Evolutionary conservation across 2,113 vertebrate genomes (phyloP).

Genomic region (Siniperca chuatsi): DNA sequence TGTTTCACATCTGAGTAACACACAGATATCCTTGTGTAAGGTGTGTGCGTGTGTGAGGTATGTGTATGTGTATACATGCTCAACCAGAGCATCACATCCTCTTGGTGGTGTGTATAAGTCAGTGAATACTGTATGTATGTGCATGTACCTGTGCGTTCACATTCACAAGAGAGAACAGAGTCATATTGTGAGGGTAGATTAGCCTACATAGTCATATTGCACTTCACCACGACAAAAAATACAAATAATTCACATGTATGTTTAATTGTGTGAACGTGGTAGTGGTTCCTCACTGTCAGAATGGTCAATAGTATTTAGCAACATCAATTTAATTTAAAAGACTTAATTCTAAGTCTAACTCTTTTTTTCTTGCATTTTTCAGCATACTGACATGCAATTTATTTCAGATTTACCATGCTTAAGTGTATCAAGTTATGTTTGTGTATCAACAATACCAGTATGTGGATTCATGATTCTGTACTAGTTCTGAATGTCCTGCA

Average conservation of each 20-base stretch:
- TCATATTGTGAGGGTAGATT: not conserved
- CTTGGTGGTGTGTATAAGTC: not conserved
- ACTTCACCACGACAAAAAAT: not conserved
- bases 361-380: not conserved
- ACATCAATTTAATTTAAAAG: not conserved
- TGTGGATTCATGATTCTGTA: not conserved
- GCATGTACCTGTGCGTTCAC: not conserved
- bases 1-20: constrained; percentile 67
- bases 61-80: constrained; percentile 29
- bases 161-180: constrained; percentile 2
- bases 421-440: not conserved
- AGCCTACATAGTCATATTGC: not conserved
- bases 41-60: constrained; percentile 35
- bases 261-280: not conserved
- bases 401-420: not conserved
- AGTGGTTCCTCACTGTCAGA: not conserved
- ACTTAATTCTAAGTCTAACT: not conserved
- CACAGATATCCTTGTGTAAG: constrained; percentile 21
- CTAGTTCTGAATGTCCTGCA: not conserved
- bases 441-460: not conserved
- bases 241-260: not conserved
- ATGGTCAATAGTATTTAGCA: too few relatives aligned
- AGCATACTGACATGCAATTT: not conserved
- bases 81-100: constrained; percentile 8
- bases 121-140: constrained; percentile 6